Conservation (phyloP, 37 sponge, comb jelly and placozoan genomes). For the Spongilla lacustris region DNA sequence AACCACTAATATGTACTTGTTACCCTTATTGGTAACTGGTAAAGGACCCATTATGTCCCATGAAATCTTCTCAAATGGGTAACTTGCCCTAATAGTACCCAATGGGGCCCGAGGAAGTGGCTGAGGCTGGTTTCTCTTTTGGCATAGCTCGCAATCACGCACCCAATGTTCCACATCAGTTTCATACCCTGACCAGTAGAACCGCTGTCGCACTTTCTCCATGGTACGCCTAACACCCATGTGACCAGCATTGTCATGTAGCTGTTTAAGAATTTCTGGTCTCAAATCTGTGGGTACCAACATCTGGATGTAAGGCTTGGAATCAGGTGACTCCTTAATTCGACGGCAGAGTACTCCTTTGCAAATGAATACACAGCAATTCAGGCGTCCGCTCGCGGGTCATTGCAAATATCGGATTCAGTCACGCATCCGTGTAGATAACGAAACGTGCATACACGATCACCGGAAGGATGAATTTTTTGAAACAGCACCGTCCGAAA, state of each 20-base stretch:
- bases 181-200: constrained; percentile 42
- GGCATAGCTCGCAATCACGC: constrained; percentile 19
- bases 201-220: constrained; percentile 23
- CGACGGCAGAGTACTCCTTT: neutral
- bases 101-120: constrained; percentile 9
- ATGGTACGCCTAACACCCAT: neutral
- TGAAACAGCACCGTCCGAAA: too few species aligned
- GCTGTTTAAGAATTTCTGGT: constrained; percentile 6
- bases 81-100: constrained; percentile 18
- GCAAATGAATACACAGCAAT: too few species aligned
- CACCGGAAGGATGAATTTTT: too few species aligned
- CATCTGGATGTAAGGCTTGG: constrained; percentile 10
- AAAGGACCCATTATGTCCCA: constrained; percentile 51
- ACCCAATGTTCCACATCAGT: constrained; percentile 20
- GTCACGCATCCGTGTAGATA: too few species aligned
- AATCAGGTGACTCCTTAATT: neutral
- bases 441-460: too few species aligned
- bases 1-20: constrained; percentile 30
- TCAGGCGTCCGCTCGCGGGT: too few species aligned
- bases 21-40: constrained; percentile 7
- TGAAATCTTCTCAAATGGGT: constrained; percentile 29
- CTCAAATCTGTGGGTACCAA: neutral
- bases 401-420: too few species aligned
- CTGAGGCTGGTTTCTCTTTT: constrained; percentile 12
- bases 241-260: constrained; percentile 32